Base-by-base conservation (phyloP, 2,113 vertebrate species). In the Sialia sialis region DNA sequence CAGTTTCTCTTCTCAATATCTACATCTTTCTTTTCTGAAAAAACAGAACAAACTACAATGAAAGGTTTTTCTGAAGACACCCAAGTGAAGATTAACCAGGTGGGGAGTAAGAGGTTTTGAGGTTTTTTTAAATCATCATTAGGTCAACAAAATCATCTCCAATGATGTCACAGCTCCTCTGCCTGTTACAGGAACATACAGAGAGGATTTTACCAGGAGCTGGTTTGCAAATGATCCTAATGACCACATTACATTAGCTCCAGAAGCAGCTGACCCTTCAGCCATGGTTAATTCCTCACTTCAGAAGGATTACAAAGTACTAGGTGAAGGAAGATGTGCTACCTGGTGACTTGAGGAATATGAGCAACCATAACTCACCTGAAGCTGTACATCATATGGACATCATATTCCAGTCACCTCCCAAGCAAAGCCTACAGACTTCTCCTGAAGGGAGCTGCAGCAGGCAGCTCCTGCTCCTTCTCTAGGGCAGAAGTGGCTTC, bases 301-400 rank as follows among this genome's bases (percentile, higher is more conserved):
- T 94, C 56, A 87, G 29, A 69, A 54, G 43, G 41, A 46, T 46
- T 69, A 39, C 23, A 41, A 59, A 66, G 11, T 3, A 3, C 17
- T 6, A n/a, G 23, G 10, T 52, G 59, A 89, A 73, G n/a, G 43
- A 82, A 69, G 46, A 70, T 15, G 21, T 52, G 46, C 59, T 38
- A 20, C 48, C 48, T 36, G 38, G 21, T 63, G 17, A 54, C 44
- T 2, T 14, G 38, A 52, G 52, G 46, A 76, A 58, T 48, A 49
- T 1, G 11, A 54, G 34, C 49, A 60, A 55, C 36, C 14, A 2
- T 22, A 70, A 43, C 41, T 70, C 30, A 32, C 30, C 39, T 39
- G 46, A 62, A 78, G 55, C 51, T 75, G 46, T 7, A 20, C 38
- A 30, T n/a, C n/a, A n/a, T n/a, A n/a, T 0, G 0, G 64, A 52